phyloP scores from a whole-genome alignment of 2,888 invertebrate genomes.

The Pseudococcus longispinus region DNA sequence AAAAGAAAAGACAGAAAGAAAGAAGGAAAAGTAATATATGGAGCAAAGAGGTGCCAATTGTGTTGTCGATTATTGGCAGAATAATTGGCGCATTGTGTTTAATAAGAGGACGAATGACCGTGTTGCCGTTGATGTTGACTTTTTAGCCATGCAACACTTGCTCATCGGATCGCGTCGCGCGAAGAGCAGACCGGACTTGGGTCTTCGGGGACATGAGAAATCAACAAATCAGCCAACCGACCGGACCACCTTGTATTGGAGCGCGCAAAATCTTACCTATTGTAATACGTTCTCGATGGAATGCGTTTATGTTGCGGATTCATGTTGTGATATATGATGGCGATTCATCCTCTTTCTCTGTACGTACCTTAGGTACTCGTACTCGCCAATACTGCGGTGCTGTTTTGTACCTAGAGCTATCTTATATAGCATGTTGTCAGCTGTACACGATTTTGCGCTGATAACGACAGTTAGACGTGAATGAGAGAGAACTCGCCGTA shows the following conservation, averaged over 20 bases:
- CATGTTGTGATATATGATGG: conserved; percentile 56
- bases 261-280: conserved; percentile 40
- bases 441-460: conserved; percentile 56
- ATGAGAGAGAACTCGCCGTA: conserved; percentile 50
- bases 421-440: conserved; percentile 54
- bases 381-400: neutral
- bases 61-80: conserved; percentile 57
- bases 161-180: conserved; percentile 46
- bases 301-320: conserved; percentile 55
- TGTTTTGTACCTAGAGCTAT: conserved; percentile 26
- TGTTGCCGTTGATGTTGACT: conserved; percentile 29
- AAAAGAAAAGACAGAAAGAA: conserved; percentile 36
- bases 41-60: conserved; percentile 56
- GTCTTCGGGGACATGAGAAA: conserved; percentile 53
- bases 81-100: conserved; percentile 57
- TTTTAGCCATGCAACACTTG: conserved; percentile 33
- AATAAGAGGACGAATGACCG: conserved; percentile 56
- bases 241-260: conserved; percentile 54
- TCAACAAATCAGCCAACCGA: conserved; percentile 55
- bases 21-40: conserved; percentile 51
- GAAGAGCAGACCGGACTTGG: conserved; percentile 46
- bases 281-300: conserved; percentile 54
- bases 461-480: conserved; percentile 56
- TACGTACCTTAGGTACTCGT: neutral
- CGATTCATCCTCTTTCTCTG: conserved; percentile 54